Evolutionary conservation across 2,797 vertebrate genomes (phyloP).

Genomic region (Mionectes olivaceus): DNA sequence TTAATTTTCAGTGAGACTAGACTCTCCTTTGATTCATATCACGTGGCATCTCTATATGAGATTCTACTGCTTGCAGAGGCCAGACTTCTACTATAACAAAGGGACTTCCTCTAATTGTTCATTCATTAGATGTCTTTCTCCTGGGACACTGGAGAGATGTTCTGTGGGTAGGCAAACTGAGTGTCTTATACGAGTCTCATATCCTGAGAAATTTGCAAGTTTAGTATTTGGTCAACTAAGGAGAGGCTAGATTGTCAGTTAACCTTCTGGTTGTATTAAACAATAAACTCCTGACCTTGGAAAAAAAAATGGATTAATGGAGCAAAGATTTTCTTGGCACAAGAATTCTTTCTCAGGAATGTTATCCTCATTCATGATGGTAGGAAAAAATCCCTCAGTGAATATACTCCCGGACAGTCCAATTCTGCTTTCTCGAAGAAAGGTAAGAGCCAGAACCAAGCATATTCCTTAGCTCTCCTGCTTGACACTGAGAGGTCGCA

Average conservation of each 20-base stretch:
- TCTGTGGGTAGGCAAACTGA: neutral
- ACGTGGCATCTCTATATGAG: neutral
- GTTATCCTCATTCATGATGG: neutral
- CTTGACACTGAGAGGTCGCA: neutral
- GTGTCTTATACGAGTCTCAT: neutral
- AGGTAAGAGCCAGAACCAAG: neutral
- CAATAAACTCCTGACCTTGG: neutral
- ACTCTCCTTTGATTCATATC: neutral
- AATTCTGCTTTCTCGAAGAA: neutral
- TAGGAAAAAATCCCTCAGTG: neutral
- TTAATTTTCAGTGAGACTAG: neutral
- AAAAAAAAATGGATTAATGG: neutral
- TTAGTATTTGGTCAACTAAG: neutral
- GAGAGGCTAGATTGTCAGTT: neutral
- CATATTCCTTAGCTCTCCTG: neutral
- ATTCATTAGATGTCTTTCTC: slow-evolving; percentile 4
- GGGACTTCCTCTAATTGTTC: slow-evolving; percentile 52
- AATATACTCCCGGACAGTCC: neutral
- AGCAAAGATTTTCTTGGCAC: neutral
- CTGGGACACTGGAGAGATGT: neutral
- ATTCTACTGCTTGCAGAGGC: neutral
- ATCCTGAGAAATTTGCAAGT: slow-evolving; percentile 17
- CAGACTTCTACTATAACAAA: neutral
- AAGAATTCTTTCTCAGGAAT: neutral
- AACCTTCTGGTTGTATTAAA: neutral